A percentile compares a stretch with the other conserved stretches of the same genome.
Evolutionary conservation across 1,140 invertebrate genomes (phyloP).

Genomic region (Lucilia sericata): DNA sequence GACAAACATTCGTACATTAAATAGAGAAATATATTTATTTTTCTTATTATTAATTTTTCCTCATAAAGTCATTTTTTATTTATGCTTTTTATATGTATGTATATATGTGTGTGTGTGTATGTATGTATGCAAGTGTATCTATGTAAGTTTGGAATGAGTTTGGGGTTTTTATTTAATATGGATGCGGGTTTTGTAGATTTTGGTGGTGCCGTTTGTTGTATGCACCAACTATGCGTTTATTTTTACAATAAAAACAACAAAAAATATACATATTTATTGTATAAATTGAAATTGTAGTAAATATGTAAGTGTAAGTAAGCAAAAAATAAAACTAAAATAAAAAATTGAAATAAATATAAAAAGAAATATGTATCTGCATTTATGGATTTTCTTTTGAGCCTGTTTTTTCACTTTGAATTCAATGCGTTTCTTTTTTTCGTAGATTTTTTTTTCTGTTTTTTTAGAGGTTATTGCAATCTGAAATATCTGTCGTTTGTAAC

Average conservation of each 20-base stretch:
- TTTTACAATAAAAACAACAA: neutral
- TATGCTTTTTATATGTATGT: neutral
- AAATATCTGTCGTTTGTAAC: slow-evolving; percentile 15
- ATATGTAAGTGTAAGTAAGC: neutral
- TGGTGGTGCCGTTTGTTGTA: slow-evolving; percentile 27
- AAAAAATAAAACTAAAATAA: neutral
- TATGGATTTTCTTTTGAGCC: slow-evolving; percentile 19
- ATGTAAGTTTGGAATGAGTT: no score
- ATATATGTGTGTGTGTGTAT: neutral
- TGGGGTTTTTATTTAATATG: neutral
- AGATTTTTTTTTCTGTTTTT: neutral
- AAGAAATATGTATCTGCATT: slow-evolving; percentile 33
- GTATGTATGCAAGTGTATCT: neutral
- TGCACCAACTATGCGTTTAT: neutral
- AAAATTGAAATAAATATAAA: neutral
- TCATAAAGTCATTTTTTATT: slow-evolving; percentile 24
- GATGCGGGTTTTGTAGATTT: slow-evolving; percentile 12
- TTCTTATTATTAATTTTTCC: slow-evolving; percentile 27
- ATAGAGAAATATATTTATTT: neutral
- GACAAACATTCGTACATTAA: neutral
- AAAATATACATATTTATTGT: neutral
- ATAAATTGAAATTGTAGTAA: neutral
- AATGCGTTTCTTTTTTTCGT: slow-evolving; percentile 7
- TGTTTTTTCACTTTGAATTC: slow-evolving; percentile 30
- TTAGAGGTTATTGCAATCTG: slow-evolving; percentile 23